These are phyloP conservation scores for Spisula subtruncata DNA, from an alignment of 2,888 invertebrate genomes.

Conservation along the genomic window DNA sequence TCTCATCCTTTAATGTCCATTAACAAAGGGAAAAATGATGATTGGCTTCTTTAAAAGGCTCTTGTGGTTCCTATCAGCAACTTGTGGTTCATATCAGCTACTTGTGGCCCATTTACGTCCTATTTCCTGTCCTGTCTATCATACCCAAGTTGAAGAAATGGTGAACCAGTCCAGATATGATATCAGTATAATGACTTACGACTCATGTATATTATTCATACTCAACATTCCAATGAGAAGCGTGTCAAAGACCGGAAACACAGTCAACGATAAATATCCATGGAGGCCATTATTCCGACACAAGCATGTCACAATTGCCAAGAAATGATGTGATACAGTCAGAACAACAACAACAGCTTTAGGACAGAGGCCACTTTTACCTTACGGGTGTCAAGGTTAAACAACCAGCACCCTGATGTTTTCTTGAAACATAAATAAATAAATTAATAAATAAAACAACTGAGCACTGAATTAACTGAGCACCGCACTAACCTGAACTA, in stretches of 20 bases:
- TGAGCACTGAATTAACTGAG: too few species aligned
- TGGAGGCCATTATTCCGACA: background rate
- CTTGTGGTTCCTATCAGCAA: slow-evolving; percentile 39
- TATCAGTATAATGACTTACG: slow-evolving; percentile 20
- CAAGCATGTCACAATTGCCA: background rate
- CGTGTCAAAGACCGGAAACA: slow-evolving; percentile 7
- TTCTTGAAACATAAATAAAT: too few species aligned
- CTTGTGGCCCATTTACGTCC: slow-evolving; percentile 49
- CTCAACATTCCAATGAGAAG: background rate
- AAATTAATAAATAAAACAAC: too few species aligned
- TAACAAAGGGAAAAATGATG: slow-evolving; percentile 32
- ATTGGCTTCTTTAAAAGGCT: slow-evolving; percentile 41
- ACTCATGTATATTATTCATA: slow-evolving; percentile 19
- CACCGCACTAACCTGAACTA: too few species aligned
- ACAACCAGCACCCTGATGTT: too few species aligned
- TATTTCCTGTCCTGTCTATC: slow-evolving; percentile 52
- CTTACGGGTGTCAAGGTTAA: too few species aligned
- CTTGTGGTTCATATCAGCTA: slow-evolving; percentile 44
- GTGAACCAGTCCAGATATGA: background rate
- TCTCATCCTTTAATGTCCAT: slow-evolving; percentile 21
- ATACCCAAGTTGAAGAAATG: slow-evolving; percentile 24
- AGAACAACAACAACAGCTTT: background rate
- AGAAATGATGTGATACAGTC: slow-evolving; percentile 9
- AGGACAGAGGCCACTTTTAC: too few species aligned
- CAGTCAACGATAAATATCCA: background rate